Evolutionary conservation across 2,888 invertebrate genomes (phyloP).

Genomic region (Lapara coniferarum): DNA sequence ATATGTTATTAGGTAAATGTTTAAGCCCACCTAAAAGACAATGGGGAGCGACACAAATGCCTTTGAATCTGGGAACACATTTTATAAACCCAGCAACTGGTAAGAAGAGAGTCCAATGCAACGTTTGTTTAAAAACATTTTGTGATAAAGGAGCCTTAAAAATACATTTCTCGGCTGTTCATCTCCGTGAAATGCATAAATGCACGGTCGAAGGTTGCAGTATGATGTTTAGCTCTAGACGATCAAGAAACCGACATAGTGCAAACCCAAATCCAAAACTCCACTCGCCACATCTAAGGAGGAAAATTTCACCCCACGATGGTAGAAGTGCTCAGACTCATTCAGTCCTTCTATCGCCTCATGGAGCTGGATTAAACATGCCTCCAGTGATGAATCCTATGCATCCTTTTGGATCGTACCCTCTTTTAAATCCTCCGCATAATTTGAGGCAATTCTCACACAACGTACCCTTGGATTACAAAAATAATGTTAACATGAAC

Average conservation of each 20-base stretch:
- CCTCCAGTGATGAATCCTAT: slow-evolving; percentile 88
- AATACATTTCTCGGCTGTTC: slow-evolving; percentile 99
- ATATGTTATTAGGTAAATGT: slow-evolving; percentile 84
- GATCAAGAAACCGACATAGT: slow-evolving; percentile 97
- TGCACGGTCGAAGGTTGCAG: slow-evolving; percentile 99
- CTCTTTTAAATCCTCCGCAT: slow-evolving; percentile 88
- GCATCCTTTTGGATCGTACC: slow-evolving; percentile 91
- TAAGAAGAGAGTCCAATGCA: slow-evolving; percentile 98
- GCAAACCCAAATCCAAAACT: slow-evolving; percentile 99
- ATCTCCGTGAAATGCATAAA: slow-evolving; percentile 99
- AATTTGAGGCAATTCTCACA: slow-evolving; percentile 84
- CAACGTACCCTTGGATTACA: slow-evolving; percentile 78
- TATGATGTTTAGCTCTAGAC: slow-evolving; percentile 99
- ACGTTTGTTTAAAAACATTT: slow-evolving; percentile 99
- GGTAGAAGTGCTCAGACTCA: slow-evolving; percentile 95
- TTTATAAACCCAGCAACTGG: slow-evolving; percentile 96
- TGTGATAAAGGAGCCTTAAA: slow-evolving; percentile 99
- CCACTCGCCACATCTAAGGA: slow-evolving; percentile 96
- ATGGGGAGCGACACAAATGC: slow-evolving; percentile 90
- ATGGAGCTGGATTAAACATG: slow-evolving; percentile 84
- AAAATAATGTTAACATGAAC: slow-evolving; percentile 72
- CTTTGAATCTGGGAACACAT: slow-evolving; percentile 93
- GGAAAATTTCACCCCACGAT: slow-evolving; percentile 97
- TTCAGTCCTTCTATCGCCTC: slow-evolving; percentile 90
- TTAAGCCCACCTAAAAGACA: slow-evolving; percentile 91